Evolutionary conservation across 2,888 invertebrate genomes (phyloP), one percentile per base, ranked within the genome.

Genomic region (Loripinus fragilis): DNA sequence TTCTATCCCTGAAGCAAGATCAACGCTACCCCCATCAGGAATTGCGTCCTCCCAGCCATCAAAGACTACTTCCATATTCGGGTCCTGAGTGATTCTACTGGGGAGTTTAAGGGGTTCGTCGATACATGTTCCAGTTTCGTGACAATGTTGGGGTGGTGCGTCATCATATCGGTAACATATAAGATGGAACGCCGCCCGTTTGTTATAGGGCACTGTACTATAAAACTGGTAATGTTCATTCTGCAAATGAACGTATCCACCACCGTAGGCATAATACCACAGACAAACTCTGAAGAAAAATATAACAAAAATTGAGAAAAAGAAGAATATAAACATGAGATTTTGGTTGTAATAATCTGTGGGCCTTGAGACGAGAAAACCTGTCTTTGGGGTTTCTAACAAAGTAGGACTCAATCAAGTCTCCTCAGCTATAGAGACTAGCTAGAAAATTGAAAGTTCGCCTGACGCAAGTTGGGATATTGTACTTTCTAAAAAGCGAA

Each of bases 21-120:
- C 41, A 0, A 45, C 12, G 0, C 28, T 70, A 23, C 80, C 81
- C 7, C 64, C 65, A 0, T 30, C 2, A 17, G 85, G 86, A 41
- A 77, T 78, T 1, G 85, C 83, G 52, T 87, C 87, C 2, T 23
- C 20, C 85, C 86, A 87, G 2, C 84, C 85, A 2, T 42, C 25
- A n/a, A 85, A 75, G 1, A 42, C 23, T 8, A 86, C 77, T 10
- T 64, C 52, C 23, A 81, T 65, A 2, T 60, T 68, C 12, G 64
- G 35, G 20, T 67, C 41, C n/a, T 71, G 70, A n/a, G 83, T 80
- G 0, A 83, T 70, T 65, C 81, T 35, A 0, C 28, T 64, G 17
- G 25, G 5, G 35, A 84, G n/a, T 17, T 67, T 30, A 5, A 86
- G 50, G 0, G 85, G 81, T n/a, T 83, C 85, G 33, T 3, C 15